Evolutionary conservation across 2,113 vertebrate species (phyloP).

Genomic region (Zootoca vivipara): DNA sequence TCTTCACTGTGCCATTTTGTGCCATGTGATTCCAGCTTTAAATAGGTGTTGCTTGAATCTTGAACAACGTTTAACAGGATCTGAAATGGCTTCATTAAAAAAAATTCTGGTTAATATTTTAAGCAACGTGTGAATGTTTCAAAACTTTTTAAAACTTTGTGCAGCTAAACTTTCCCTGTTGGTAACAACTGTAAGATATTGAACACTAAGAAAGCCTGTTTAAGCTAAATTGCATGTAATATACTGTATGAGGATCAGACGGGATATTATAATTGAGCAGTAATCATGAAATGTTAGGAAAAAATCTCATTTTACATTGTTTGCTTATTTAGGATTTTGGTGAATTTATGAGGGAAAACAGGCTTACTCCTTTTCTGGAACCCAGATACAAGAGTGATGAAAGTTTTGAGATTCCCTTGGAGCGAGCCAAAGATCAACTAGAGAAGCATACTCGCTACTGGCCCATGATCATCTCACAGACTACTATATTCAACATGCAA

Average conservation of each 20-base stretch:
- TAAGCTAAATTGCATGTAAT: neutral
- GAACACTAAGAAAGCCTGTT: neutral
- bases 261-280: constrained; percentile 54
- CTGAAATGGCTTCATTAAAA: neutral
- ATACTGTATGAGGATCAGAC: neutral
- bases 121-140: neutral
- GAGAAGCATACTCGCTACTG: constrained; percentile 97
- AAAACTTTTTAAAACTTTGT: neutral
- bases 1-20: neutral
- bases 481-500: constrained; percentile 99
- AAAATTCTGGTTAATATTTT: neutral
- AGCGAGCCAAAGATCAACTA: constrained; percentile 93
- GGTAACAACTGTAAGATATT: neutral
- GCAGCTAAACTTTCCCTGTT: neutral
- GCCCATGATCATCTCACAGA: constrained; percentile 99
- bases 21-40: neutral
- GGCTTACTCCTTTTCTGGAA: constrained; percentile 92
- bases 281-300: constrained; percentile 60
- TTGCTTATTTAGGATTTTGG: constrained; percentile 93
- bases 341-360: constrained; percentile 99
- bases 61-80: neutral
- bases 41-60: neutral
- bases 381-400: constrained; percentile 82
- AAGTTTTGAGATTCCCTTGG: constrained; percentile 84
- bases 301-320: constrained; percentile 78